These are phyloP conservation scores for Oxyruncus cristatus DNA, from an alignment of 2,113 vertebrate species.

Conservation along the genomic window DNA sequence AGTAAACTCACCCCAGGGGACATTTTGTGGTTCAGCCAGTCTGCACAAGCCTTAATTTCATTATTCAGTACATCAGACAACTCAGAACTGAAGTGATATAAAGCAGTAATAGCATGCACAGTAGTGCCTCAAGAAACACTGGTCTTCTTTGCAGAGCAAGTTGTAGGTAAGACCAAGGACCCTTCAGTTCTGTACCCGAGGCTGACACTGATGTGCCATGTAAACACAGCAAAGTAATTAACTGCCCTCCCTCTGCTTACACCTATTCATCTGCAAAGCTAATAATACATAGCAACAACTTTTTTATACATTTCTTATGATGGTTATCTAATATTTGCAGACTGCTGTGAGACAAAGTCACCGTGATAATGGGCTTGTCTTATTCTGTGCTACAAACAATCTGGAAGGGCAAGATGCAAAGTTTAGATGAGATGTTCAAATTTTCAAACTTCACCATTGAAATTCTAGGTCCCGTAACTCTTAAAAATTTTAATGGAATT, in stretches of 20 bases:
- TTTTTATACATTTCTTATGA: neutral
- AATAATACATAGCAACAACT: neutral
- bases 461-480: neutral
- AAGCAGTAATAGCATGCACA: neutral
- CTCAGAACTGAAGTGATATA: neutral
- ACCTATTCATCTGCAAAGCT: neutral
- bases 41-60: slow-evolving; percentile 27
- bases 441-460: neutral
- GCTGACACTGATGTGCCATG: neutral
- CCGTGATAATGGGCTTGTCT: neutral
- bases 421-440: neutral
- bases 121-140: neutral
- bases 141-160: neutral
- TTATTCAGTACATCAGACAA: neutral
- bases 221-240: neutral
- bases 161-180: neutral
- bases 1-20: neutral
- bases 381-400: neutral
- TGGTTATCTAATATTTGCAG: neutral
- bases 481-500: neutral
- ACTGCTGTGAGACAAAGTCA: neutral
- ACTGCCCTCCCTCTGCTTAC: neutral
- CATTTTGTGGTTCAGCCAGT: neutral
- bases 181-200: neutral
- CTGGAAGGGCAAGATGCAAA: neutral